Evolutionary conservation across 2,797 vertebrate genomes (phyloP), one percentile per base, ranked within the genome.

Genomic region (Acropternis orthonyx): DNA sequence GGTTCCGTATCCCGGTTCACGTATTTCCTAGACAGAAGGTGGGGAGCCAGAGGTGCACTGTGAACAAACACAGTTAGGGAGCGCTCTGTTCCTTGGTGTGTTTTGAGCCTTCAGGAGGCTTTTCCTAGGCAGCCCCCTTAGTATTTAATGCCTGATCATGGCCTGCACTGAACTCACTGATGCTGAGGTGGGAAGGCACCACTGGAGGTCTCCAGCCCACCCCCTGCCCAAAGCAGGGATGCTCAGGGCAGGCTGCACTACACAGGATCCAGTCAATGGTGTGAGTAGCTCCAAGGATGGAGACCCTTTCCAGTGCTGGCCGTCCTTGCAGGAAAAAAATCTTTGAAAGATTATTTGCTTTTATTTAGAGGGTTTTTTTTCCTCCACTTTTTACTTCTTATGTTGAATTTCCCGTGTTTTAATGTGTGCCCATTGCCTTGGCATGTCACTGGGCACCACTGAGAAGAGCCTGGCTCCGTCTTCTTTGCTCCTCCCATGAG

Each of bases 331-430:
- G 27, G 46, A 66, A 62, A 83, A 88, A 44, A 18, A 3, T 5
- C 4, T 34, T 65, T 28, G 0, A 1, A 46, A 71, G 66, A 39
- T 6, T 0, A 4, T 27, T 74, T 55, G 2, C 34, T 20, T 49
- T 68, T 39, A 32, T 63, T 86, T 52, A 28, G 18, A 43, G 5
- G 3, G 5, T 10, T 41, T 48, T 54, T 48, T 54, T 2, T 14
- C 16, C 23, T 2, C 4, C 1, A 5, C 6, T 43, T 69, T 58
- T 77, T 27, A 72, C 44, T 41, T 52, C 13, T 52, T 44, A 34
- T 10, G 27, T 51, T 30, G n/a, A 39, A 71, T 89, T 88, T 56
- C 15, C 7, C 44, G 2, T 80, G 22, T 55, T 85, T 80, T 74
- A 3, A 8, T 5, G 2, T 27, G 17, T 82, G 24, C 22, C 7